Evolutionary conservation across 1,140 invertebrate species (phyloP).

Genomic region (Cecropterus lyciades): DNA sequence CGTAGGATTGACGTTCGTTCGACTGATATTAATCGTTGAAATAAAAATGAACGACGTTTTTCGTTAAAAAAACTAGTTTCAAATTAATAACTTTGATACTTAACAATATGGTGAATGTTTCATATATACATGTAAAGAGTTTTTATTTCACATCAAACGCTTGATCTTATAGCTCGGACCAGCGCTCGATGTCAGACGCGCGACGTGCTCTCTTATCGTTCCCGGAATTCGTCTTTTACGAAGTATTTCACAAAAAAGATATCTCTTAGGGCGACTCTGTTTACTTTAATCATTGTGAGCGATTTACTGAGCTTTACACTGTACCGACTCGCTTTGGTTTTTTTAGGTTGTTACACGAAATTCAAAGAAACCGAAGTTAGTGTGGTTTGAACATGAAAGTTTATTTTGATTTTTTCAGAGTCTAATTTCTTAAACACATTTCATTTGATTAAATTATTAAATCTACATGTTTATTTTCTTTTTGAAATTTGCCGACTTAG

Average conservation of each 20-base stretch:
- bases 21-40: too few relatives aligned
- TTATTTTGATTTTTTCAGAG: constrained; percentile 10
- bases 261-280: constrained; percentile 62
- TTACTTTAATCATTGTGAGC: constrained; percentile 71
- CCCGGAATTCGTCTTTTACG: constrained; percentile 75
- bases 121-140: too few relatives aligned
- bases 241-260: constrained; percentile 76
- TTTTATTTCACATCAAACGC: background rate
- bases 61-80: too few relatives aligned
- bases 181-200: constrained; percentile 44
- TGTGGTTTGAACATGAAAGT: constrained; percentile 7
- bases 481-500: too few relatives aligned
- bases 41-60: too few relatives aligned
- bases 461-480: too few relatives aligned
- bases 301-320: constrained; percentile 49
- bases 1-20: too few relatives aligned
- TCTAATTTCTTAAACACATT: too few relatives aligned
- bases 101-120: too few relatives aligned
- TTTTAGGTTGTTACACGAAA: constrained; percentile 18
- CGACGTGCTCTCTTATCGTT: constrained; percentile 72
- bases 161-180: constrained; percentile 39
- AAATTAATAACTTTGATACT: too few relatives aligned
- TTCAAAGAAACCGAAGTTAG: constrained; percentile 28
- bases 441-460: too few relatives aligned
- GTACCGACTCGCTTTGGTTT: constrained; percentile 28